A percentile compares a stretch with the other conserved stretches of the same genome.
Evolutionary conservation across 2,113 vertebrate genomes (phyloP).

Genomic region (Coryphaenoides rupestris): DNA sequence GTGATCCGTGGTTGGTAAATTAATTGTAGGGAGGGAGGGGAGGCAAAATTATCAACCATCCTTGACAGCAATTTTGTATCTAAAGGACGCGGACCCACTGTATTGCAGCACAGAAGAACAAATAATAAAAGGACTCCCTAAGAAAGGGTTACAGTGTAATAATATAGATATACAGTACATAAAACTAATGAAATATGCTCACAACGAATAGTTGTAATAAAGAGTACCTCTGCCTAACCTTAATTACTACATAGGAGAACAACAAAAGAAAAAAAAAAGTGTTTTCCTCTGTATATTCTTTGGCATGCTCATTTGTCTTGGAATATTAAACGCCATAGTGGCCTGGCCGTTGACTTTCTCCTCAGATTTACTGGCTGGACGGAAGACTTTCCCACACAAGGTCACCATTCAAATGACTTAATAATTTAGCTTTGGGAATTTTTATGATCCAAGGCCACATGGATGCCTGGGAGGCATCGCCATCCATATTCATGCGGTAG

Average conservation of each 20-base stretch:
- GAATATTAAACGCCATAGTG: slow-evolving; percentile 15
- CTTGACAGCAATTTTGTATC: too few species aligned
- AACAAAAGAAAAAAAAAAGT: neutral
- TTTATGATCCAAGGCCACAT: slow-evolving; percentile 23
- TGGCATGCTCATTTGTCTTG: slow-evolving; percentile 8
- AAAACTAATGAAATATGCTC: too few species aligned
- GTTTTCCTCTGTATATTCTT: neutral
- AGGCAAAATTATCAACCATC: too few species aligned
- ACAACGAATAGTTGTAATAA: too few species aligned
- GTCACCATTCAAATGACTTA: slow-evolving; percentile 16
- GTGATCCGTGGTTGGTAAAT: too few species aligned
- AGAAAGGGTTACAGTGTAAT: too few species aligned
- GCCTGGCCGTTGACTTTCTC: slow-evolving; percentile 7
- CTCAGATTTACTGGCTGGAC: slow-evolving; percentile 16
- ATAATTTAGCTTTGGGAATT: slow-evolving; percentile 23
- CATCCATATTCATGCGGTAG: slow-evolving; percentile 21
- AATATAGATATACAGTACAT: too few species aligned
- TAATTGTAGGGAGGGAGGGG: too few species aligned
- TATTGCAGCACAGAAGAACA: too few species aligned
- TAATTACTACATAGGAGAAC: neutral
- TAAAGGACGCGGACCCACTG: too few species aligned
- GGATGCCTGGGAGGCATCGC: slow-evolving; percentile 7
- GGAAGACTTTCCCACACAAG: slow-evolving; percentile 6
- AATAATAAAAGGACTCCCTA: too few species aligned
- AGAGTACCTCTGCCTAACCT: too few species aligned